phyloP scores from a whole-genome alignment of 2,113 vertebrate genomes.

The Elephantulus edwardii region DNA sequence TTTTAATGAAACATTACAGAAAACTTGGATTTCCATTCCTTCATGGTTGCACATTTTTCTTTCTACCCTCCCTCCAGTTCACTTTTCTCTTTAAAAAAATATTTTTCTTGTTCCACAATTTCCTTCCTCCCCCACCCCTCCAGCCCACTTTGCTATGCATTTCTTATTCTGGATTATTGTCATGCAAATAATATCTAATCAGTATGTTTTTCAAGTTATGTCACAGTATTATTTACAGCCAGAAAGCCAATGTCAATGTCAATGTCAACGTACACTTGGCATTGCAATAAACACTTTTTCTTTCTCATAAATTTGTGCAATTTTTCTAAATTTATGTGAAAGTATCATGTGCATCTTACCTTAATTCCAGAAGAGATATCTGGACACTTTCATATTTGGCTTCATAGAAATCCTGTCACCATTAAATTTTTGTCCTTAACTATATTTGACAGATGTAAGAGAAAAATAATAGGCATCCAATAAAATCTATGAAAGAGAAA shows the following conservation, averaged over 20 bases:
- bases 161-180: too few species aligned
- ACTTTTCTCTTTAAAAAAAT: too few species aligned
- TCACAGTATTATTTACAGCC: background rate
- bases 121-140: too few species aligned
- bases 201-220: background rate
- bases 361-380: background rate
- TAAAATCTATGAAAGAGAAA: too few species aligned
- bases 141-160: too few species aligned
- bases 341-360: background rate
- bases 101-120: too few species aligned
- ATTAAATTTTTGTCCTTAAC: background rate
- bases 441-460: background rate
- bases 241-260: background rate
- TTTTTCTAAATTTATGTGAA: background rate
- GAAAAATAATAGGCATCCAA: background rate
- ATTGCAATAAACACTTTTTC: background rate
- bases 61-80: too few species aligned
- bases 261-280: background rate
- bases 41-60: too few species aligned
- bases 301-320: background rate
- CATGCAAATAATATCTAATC: too few species aligned
- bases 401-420: background rate
- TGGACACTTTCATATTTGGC: rapidly evolving
- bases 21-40: too few species aligned
- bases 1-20: too few species aligned